Evolutionary conservation across 2,797 vertebrate genomes (phyloP).

Genomic region (Nyctalus aviator): DNA sequence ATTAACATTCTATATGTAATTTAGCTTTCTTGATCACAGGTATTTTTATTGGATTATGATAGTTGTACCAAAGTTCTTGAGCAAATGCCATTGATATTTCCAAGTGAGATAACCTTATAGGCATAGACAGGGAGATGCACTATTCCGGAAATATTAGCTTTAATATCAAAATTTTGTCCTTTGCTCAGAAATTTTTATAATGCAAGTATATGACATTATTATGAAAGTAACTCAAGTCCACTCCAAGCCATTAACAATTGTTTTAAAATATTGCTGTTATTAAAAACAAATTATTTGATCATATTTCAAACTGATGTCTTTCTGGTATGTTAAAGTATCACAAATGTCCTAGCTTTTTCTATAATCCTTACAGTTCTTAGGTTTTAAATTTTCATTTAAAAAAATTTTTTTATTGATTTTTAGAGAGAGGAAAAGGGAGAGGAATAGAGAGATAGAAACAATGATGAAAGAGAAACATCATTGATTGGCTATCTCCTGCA

Average conservation of each 20-base stretch:
- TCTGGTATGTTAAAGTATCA: neutral
- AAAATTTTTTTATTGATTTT: too few species aligned
- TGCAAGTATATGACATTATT: neutral
- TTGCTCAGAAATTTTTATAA: neutral
- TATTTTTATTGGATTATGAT: neutral
- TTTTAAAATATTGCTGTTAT: conserved; percentile 39
- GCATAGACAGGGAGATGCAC: neutral
- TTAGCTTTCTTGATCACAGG: neutral
- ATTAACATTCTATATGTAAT: neutral
- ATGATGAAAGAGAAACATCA: too few species aligned
- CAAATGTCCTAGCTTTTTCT: neutral
- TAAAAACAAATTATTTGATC: conserved; percentile 24
- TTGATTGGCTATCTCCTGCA: too few species aligned
- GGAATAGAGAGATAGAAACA: too few species aligned
- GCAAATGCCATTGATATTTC: neutral
- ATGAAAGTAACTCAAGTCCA: conserved; percentile 4
- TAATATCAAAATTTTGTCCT: neutral
- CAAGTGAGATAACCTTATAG: neutral
- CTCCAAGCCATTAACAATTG: neutral
- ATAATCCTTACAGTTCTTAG: neutral
- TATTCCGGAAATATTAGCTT: conserved; percentile 25
- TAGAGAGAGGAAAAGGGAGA: too few species aligned
- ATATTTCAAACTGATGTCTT: conserved; percentile 32
- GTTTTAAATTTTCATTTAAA: neutral
- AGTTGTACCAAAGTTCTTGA: neutral